Percentiles rank a stretch among this genome's conserved stretches.
These are phyloP conservation scores for Lasaia peninsularis DNA, from an alignment of 1,140 invertebrate species.

Conservation along the genomic window DNA sequence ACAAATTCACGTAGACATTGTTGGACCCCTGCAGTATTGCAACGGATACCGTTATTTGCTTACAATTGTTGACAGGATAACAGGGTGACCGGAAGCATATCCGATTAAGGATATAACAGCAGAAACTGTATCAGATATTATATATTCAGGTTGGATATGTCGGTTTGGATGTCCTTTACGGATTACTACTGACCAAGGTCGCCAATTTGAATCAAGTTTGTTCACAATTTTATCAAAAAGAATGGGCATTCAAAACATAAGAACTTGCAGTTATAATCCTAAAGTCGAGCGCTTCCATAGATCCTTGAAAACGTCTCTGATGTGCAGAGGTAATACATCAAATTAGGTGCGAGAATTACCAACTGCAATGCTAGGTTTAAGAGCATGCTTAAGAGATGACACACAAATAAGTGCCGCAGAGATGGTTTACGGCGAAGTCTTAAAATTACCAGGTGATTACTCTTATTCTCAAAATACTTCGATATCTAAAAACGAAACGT, in stretches of 20 bases:
- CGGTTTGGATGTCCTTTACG: constrained; percentile 48
- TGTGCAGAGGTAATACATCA: constrained; percentile 6
- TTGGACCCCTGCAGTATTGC: constrained; percentile 13
- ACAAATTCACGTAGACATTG: constrained; percentile 18
- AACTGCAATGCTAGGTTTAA: constrained; percentile 19
- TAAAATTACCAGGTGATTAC: constrained; percentile 14
- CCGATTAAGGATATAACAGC: constrained; percentile 20
- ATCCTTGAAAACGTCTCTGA: constrained; percentile 14
- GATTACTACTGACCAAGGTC: constrained; percentile 63
- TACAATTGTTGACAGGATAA: constrained; percentile 15
- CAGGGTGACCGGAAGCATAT: constrained; percentile 9
- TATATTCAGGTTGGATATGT: constrained; percentile 42
- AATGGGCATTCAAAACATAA: constrained; percentile 22
- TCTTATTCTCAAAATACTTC: background rate
- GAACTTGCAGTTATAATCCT: constrained; percentile 48
- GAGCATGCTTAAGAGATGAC: constrained; percentile 13
- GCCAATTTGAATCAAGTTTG: constrained; percentile 55
- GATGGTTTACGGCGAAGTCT: constrained; percentile 15
- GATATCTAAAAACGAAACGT: constrained; percentile 5
- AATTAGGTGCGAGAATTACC: constrained; percentile 15
- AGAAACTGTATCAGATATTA: constrained; percentile 10
- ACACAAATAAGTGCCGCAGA: constrained; percentile 16
- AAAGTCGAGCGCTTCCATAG: constrained; percentile 43
- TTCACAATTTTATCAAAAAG: constrained; percentile 26
- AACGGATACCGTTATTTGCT: constrained; percentile 17